These are phyloP conservation scores for Ennomos quercinarius DNA, from an alignment of 2,888 invertebrate species.

Conservation along the genomic window DNA sequence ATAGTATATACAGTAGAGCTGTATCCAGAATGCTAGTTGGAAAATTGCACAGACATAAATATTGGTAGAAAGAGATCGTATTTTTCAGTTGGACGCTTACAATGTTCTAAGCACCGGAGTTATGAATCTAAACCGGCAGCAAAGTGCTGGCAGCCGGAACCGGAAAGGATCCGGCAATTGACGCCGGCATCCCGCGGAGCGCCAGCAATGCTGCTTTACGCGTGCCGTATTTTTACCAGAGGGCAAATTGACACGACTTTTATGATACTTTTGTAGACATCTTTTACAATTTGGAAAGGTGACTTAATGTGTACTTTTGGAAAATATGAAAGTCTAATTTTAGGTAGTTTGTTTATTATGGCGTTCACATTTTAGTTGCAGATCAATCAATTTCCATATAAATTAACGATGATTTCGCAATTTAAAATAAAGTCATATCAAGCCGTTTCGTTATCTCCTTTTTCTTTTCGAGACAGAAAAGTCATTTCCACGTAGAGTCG, in stretches of 20 bases:
- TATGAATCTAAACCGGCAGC: constrained; percentile 69
- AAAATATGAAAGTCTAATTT: too few species aligned
- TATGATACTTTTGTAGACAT: constrained; percentile 43
- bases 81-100: constrained; percentile 63
- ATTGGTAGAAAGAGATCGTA: constrained; percentile 58
- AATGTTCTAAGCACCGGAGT: constrained; percentile 67
- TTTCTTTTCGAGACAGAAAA: constrained; percentile 47
- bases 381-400: too few species aligned
- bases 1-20: constrained; percentile 4
- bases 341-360: too few species aligned
- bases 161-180: constrained; percentile 81
- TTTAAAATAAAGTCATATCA: constrained; percentile 10
- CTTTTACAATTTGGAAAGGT: constrained; percentile 38
- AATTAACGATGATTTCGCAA: too few species aligned
- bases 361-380: too few species aligned
- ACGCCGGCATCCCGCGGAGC: constrained; percentile 69
- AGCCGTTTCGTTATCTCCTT: constrained; percentile 19
- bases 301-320: constrained; percentile 1
- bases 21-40: constrained; percentile 27
- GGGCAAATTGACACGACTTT: constrained; percentile 55
- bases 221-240: constrained; percentile 52
- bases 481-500: constrained; percentile 50
- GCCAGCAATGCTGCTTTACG: constrained; percentile 53
- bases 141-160: constrained; percentile 69
- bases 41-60: constrained; percentile 52